phyloP scores from a whole-genome alignment of 2,113 vertebrate species.

The Eretmochelys imbricata region DNA sequence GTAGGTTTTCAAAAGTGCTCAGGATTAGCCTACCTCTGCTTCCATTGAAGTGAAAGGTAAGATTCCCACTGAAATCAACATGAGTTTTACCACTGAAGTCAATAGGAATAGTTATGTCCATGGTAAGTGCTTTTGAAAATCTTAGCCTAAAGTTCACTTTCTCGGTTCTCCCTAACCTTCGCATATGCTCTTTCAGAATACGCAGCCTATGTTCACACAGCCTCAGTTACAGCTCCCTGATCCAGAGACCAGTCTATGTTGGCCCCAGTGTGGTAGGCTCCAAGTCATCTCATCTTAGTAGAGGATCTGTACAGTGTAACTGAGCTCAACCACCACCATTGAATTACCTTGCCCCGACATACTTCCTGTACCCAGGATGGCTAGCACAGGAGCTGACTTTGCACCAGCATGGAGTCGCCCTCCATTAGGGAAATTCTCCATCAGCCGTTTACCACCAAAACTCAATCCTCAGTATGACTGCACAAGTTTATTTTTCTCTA shows the following conservation, averaged over 20 bases:
- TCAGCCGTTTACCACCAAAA: not conserved
- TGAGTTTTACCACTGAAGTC: not conserved
- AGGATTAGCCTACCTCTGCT: not conserved
- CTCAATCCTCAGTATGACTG: not conserved
- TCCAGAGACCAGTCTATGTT: too few species aligned
- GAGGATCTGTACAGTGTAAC: too few species aligned
- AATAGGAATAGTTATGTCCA: fast-evolving
- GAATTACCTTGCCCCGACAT: too few species aligned
- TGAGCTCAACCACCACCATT: too few species aligned
- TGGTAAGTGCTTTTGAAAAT: not conserved
- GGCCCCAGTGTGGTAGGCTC: too few species aligned
- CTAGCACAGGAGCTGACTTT: not conserved
- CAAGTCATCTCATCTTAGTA: too few species aligned
- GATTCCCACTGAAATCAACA: not conserved
- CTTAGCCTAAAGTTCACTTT: not conserved
- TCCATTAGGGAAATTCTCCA: not conserved
- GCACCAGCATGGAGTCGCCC: not conserved
- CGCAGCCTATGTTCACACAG: not conserved
- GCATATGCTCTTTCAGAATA: not conserved
- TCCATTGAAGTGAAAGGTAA: not conserved
- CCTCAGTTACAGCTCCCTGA: too few species aligned
- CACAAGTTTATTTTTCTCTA: not conserved
- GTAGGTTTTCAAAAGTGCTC: not conserved
- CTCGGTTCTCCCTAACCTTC: not conserved
- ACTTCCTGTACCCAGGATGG: too few species aligned